Percentiles rank a stretch among this genome's conserved stretches.
phyloP scores from a whole-genome alignment of 2,797 vertebrate genomes.

The Malurus splendens region DNA sequence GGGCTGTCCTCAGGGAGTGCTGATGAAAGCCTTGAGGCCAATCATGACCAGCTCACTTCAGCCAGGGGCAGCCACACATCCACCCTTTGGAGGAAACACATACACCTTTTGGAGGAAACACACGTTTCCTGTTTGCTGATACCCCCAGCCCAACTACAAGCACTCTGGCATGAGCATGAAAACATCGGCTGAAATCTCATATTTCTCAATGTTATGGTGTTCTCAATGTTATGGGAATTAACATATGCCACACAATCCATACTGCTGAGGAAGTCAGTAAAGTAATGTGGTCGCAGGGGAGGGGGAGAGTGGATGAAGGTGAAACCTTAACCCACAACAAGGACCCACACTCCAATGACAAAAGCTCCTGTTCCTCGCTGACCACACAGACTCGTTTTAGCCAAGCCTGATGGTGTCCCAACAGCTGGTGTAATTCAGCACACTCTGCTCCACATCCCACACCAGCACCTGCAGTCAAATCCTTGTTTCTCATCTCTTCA shows the following conservation, averaged over 20 bases:
- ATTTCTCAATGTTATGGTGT: background rate
- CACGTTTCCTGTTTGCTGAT: fast-evolving
- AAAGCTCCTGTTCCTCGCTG: background rate
- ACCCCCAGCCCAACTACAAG: background rate
- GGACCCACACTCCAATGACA: fast-evolving
- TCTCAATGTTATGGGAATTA: background rate
- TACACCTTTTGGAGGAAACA: background rate
- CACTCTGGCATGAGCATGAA: fast-evolving
- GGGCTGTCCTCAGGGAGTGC: too few relatives aligned
- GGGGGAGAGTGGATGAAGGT: background rate
- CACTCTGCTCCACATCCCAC: background rate
- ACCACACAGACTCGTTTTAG: background rate
- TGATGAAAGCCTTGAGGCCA: background rate
- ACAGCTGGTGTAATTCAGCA: background rate
- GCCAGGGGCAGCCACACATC: background rate
- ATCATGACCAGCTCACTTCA: background rate
- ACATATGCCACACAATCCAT: fast-evolving
- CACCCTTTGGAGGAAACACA: background rate
- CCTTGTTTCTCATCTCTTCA: background rate
- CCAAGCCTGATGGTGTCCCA: background rate
- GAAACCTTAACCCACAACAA: too few relatives aligned
- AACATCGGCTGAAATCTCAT: background rate
- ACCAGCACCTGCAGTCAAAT: fast-evolving
- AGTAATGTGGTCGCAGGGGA: background rate
- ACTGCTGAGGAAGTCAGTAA: background rate